These are phyloP conservation scores for Tautogolabrus adspersus DNA, from an alignment of 2,113 vertebrate genomes.

Conservation along the genomic window DNA sequence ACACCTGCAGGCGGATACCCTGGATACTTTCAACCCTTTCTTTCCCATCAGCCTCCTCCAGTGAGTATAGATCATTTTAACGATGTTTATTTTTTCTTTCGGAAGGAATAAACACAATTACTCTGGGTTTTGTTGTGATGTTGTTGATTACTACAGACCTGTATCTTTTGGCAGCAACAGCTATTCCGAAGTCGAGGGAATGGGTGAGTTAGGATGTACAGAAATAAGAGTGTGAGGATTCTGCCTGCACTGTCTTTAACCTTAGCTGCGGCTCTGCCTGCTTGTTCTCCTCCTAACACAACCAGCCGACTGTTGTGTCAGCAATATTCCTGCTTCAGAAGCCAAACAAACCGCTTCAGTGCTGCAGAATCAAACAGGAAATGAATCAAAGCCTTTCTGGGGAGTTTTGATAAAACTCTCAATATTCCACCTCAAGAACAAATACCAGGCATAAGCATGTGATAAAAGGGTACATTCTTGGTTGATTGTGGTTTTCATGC, in stretches of 20 bases:
- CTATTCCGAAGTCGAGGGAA: conserved; percentile 73
- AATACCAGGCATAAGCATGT: neutral
- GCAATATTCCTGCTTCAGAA: conserved; percentile 26
- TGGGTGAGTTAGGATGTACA: conserved; percentile 78
- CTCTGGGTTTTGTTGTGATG: conserved; percentile 6
- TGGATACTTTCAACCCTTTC: conserved; percentile 85
- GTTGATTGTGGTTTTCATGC: neutral
- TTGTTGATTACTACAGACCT: conserved; percentile 74
- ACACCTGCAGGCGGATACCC: conserved; percentile 80
- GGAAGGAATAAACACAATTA: neutral
- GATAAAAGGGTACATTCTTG: neutral
- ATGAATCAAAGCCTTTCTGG: neutral
- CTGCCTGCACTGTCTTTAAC: conserved; percentile 63
- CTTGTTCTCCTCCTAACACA: conserved; percentile 64
- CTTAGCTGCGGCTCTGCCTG: conserved; percentile 61
- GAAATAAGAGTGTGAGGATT: conserved; percentile 25
- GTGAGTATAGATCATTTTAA: conserved; percentile 73
- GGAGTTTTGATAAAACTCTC: conserved; percentile 18
- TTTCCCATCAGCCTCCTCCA: conserved; percentile 87
- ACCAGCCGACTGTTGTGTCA: conserved; percentile 21
- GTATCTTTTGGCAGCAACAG: conserved; percentile 69
- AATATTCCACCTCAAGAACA: neutral
- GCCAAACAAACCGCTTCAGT: conserved; percentile 18
- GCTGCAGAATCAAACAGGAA: neutral
- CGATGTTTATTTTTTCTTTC: neutral